Base-by-base conservation (phyloP, 2,888 invertebrate genomes). In the Morpho achilles region DNA sequence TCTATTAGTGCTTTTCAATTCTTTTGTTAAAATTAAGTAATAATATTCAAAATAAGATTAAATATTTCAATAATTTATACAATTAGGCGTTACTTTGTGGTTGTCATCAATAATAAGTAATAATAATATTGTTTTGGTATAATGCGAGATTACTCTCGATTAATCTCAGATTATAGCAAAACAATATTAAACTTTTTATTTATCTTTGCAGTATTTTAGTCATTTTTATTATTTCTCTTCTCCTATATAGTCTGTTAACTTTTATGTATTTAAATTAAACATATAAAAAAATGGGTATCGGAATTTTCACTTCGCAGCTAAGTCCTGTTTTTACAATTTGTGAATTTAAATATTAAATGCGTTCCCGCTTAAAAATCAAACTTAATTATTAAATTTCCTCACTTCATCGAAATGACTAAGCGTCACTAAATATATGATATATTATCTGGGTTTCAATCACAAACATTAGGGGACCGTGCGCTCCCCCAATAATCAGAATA, bases 371-470 rank as follows among this genome's bases (percentile, higher is more conserved):
- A 5, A 10, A 7, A 44, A 39, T 52, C 9, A 7, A 46, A 41
- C 9, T 39, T 7, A 48, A 43, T 57, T 57, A 32, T 50, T 53
- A 55, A 40, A 54, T 22, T 48, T 32, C 39, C 42, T 10, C 48
- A 58, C 51, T 58, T 55, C 57, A 10, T 46, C 44, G 46, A 43
- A 50, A 54, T 55, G 48, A 50, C 42, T 55, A 58, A 50, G 58
- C 69, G 56, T 57, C 51, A 60, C 54, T 66, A 64, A 65, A 59
- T 54, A 59, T 63, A 60, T 64, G 62, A 60, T 77, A 81, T 80
- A 82, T 82, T 80, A 80, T 80, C 77, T 78, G 75, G 76, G 76
- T 73, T 81, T 81, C 74, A 83, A 78, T 74, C 74, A 74, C 76
- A 79, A 78, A 74, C 76, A 74, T 79, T 75, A 77, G 79, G 84